These are phyloP conservation scores for Leucoraja ocellata DNA, from an alignment of 2,797 vertebrate genomes.

Conservation along the genomic window DNA sequence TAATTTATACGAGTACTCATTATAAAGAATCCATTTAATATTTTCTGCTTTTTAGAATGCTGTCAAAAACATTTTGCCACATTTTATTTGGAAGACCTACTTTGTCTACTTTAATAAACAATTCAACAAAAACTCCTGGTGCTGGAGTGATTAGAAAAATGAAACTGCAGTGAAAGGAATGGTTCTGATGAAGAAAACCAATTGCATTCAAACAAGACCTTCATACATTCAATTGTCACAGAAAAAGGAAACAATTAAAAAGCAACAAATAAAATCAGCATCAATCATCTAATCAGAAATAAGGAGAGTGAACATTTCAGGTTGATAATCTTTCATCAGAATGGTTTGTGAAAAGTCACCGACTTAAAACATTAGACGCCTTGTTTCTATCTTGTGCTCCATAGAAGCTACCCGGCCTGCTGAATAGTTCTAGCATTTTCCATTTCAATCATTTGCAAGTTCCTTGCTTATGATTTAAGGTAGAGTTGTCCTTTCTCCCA, in stretches of 20 bases:
- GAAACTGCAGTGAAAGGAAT: no score
- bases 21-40: not conserved
- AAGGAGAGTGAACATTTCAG: no score
- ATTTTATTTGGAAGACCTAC: not conserved
- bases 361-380: no score
- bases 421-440: no score
- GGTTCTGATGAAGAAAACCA: not conserved
- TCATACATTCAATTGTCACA: not conserved
- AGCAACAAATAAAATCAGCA: not conserved
- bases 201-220: not conserved
- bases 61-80: not conserved
- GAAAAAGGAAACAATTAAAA: not conserved
- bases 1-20: not conserved
- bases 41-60: not conserved
- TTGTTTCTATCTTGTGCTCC: no score
- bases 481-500: not conserved
- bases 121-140: constrained; percentile 1
- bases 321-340: no score
- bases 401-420: no score
- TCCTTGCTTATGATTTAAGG: not conserved
- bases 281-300: not conserved
- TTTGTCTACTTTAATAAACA: not conserved
- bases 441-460: no score
- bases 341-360: no score
- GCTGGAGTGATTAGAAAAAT: not conserved